Evolutionary conservation across 2,797 vertebrate species (phyloP).

Genomic region (Thalassophryne amazonica): DNA sequence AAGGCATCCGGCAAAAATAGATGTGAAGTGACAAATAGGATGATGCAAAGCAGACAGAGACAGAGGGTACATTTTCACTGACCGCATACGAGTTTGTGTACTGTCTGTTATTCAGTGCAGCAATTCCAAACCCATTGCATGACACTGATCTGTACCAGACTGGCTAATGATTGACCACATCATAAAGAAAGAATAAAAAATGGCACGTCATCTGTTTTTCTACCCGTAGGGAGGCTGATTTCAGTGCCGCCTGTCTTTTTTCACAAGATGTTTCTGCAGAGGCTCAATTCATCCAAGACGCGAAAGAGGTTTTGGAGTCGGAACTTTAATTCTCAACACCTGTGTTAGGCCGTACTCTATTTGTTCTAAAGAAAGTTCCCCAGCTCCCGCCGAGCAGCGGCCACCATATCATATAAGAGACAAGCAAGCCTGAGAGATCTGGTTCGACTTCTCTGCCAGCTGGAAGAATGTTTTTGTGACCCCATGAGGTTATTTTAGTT

Average conservation of each 20-base stretch:
- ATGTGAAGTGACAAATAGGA: conserved; percentile 37
- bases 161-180: conserved; percentile 68
- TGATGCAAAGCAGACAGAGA: conserved; percentile 16
- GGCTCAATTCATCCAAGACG: conserved; percentile 46
- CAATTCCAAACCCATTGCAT: conserved; percentile 36
- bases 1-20: conserved; percentile 29
- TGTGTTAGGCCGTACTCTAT: conserved; percentile 57
- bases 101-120: conserved; percentile 29
- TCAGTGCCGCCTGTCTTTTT: conserved; percentile 43
- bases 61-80: conserved; percentile 19
- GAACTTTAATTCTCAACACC: conserved; percentile 67
- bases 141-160: conserved; percentile 62
- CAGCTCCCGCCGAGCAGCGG: conserved; percentile 53
- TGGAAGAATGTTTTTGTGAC: background rate
- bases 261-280: conserved; percentile 59
- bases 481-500: background rate
- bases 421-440: conserved; percentile 39
- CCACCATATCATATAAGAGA: conserved; percentile 51
- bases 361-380: conserved; percentile 57
- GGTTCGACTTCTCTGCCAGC: conserved; percentile 17
- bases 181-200: conserved; percentile 51
- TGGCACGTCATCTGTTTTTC: conserved; percentile 67
- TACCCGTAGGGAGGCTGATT: conserved; percentile 30
- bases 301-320: conserved; percentile 36
- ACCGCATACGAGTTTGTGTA: conserved; percentile 36